Conservation (phyloP, 1,140 invertebrate species). For the Mamestra configurata region DNA sequence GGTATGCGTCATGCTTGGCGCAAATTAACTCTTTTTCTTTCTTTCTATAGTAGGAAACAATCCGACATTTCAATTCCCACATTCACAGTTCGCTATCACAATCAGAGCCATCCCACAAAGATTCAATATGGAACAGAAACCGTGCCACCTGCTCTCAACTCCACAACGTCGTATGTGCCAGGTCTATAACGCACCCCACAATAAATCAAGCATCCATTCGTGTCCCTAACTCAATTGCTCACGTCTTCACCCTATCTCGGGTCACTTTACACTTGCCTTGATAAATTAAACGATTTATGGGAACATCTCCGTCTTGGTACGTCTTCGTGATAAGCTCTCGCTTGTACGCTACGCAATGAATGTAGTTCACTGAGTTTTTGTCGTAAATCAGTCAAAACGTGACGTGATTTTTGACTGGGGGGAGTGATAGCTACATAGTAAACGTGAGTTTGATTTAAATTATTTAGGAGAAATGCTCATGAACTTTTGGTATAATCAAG, state of each 20-base stretch:
- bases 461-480: not conserved
- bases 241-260: slow-evolving; percentile 31
- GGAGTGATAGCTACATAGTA: slow-evolving; percentile 7
- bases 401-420: not conserved
- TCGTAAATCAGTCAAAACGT: slow-evolving; percentile 26
- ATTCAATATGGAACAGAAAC: no score
- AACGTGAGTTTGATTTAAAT: not conserved
- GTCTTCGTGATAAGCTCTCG: not conserved
- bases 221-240: slow-evolving; percentile 30
- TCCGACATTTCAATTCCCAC: no score
- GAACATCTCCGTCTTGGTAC: slow-evolving; percentile 14
- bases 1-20: no score
- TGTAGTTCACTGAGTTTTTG: not conserved
- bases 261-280: slow-evolving; percentile 38
- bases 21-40: no score
- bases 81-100: no score
- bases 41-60: no score
- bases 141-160: not conserved
- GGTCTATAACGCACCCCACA: not conserved
- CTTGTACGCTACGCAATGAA: slow-evolving; percentile 22
- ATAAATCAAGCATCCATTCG: slow-evolving; percentile 41
- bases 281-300: slow-evolving; percentile 47
- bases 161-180: not conserved
- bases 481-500: not conserved
- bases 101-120: no score